phyloP scores from a whole-genome alignment of 2,797 vertebrate genomes.

The Protosalanx chinensis region DNA sequence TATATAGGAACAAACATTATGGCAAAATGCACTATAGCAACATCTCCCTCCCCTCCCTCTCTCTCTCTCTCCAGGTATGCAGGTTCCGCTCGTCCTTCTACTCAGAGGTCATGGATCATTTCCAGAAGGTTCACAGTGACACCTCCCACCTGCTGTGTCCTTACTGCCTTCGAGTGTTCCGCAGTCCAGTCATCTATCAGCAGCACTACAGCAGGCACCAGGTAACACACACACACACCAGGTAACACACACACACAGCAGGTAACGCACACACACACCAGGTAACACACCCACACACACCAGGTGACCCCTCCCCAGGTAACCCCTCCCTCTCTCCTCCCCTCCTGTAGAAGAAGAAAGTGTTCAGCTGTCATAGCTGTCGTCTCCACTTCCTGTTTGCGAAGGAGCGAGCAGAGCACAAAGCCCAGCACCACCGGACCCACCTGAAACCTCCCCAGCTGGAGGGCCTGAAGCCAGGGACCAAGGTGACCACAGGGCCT shows the following conservation, averaged over 20 bases:
- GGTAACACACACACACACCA: slow-evolving; percentile 66
- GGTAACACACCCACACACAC: neutral
- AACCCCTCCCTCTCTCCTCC: neutral
- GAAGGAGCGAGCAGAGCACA: slow-evolving; percentile 84
- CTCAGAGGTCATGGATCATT: slow-evolving; percentile 82
- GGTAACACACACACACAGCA: neutral
- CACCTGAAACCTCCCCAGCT: slow-evolving; percentile 85
- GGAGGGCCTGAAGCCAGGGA: slow-evolving; percentile 85
- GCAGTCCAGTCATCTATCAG: slow-evolving; percentile 80
- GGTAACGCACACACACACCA: too few species aligned
- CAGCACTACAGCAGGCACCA: slow-evolving; percentile 87
- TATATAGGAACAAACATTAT: too few species aligned
- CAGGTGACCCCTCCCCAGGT: neutral
- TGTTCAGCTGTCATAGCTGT: slow-evolving; percentile 85
- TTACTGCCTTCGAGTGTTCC: slow-evolving; percentile 88
- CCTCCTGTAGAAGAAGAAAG: slow-evolving; percentile 77
- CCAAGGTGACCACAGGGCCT: slow-evolving; percentile 73
- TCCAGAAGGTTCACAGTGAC: slow-evolving; percentile 79
- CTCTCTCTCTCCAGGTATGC: slow-evolving; percentile 77
- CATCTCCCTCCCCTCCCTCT: neutral
- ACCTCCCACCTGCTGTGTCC: slow-evolving; percentile 83
- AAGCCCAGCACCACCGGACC: slow-evolving; percentile 80
- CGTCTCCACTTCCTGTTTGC: slow-evolving; percentile 87
- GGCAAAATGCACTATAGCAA: neutral
- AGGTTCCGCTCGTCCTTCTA: slow-evolving; percentile 91